These are phyloP conservation scores for Boloria selene DNA, from an alignment of 2,888 invertebrate species.

Conservation along the genomic window DNA sequence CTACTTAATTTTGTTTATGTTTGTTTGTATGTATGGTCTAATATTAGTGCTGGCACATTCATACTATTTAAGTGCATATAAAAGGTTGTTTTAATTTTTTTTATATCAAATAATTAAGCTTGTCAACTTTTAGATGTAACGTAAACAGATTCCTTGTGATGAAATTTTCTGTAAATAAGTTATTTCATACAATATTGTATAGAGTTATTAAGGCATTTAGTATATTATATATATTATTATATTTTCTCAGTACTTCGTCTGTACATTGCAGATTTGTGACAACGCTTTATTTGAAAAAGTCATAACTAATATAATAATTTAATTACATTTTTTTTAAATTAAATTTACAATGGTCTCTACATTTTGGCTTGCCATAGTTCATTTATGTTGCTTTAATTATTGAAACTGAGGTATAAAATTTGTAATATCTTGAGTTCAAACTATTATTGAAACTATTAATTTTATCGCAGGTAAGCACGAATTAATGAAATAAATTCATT, in stretches of 20 bases:
- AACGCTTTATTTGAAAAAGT: background rate
- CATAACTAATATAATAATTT: no score
- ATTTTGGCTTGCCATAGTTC: conserved; percentile 60
- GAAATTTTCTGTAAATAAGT: conserved; percentile 50
- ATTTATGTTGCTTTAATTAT: background rate
- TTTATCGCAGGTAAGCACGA: no score
- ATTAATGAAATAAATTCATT: no score
- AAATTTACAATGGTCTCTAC: no score
- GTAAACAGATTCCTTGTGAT: conserved; percentile 46
- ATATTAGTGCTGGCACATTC: conserved; percentile 38
- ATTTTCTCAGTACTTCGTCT: background rate
- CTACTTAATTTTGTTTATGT: conserved; percentile 21
- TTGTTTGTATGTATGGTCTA: conserved; percentile 33
- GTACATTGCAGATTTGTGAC: background rate
- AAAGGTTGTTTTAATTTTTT: conserved; percentile 34
- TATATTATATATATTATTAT: no score
- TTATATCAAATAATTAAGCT: conserved; percentile 23
- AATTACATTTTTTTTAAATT: no score
- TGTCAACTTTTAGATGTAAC: conserved; percentile 20
- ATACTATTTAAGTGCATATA: conserved; percentile 27
- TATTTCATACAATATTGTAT: conserved; percentile 34
- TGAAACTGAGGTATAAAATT: no score
- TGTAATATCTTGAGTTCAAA: no score
- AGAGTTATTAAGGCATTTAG: conserved; percentile 3
- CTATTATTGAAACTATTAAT: no score